Percentiles rank a stretch among this genome's conserved stretches.
phyloP scores from a whole-genome alignment of 2,888 invertebrate species.

The Leistus spinibarbis region DNA sequence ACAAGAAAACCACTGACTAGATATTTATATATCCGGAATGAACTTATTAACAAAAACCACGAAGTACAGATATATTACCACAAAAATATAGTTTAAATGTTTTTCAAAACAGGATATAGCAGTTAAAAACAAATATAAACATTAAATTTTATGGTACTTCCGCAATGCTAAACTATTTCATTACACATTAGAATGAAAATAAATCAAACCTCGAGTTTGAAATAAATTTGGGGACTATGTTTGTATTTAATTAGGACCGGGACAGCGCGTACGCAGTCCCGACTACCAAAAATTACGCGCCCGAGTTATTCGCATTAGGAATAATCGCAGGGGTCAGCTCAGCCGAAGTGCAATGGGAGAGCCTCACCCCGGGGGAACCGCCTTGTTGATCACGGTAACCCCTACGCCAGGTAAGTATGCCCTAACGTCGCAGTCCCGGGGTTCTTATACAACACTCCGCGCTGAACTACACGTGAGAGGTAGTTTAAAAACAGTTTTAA shows the following conservation, averaged over 20 bases:
- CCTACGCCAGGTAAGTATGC: no score
- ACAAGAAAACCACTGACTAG: neutral
- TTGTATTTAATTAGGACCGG: slow-evolving; percentile 50
- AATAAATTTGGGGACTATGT: no score
- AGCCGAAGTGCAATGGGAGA: slow-evolving; percentile 74
- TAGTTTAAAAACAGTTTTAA: no score
- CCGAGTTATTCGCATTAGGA: slow-evolving; percentile 76
- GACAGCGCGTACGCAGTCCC: slow-evolving; percentile 70
- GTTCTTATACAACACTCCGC: no score
- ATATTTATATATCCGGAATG: neutral
- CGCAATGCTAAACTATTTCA: neutral
- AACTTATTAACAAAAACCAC: neutral
- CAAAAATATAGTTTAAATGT: neutral
- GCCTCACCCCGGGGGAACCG: slow-evolving; percentile 74
- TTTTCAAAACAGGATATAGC: neutral
- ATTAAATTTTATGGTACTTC: neutral
- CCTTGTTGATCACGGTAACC: slow-evolving; percentile 72
- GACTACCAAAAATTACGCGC: slow-evolving; percentile 71
- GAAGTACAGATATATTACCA: neutral
- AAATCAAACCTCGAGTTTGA: no score
- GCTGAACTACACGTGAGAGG: no score
- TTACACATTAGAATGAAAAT: no score
- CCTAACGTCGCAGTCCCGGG: no score
- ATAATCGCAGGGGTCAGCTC: slow-evolving; percentile 77
- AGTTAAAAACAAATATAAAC: neutral